A percentile compares a stretch with the other conserved stretches of the same genome.
These are phyloP conservation scores for Syndactyla subalaris DNA, from an alignment of 2,797 vertebrate species.

Conservation along the genomic window DNA sequence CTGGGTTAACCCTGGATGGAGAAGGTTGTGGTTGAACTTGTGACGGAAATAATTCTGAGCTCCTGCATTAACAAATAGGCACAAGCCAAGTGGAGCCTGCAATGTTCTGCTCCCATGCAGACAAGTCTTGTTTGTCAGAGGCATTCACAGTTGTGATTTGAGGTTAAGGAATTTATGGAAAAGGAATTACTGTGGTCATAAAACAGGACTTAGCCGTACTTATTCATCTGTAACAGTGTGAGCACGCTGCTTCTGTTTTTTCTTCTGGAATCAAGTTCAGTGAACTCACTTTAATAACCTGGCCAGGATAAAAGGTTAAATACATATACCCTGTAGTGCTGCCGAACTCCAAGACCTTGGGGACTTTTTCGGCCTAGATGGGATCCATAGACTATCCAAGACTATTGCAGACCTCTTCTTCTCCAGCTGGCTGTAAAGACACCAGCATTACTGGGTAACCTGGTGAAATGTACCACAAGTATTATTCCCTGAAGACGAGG, in stretches of 20 bases:
- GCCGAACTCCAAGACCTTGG: neutral
- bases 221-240: slow-evolving; percentile 42
- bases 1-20: neutral
- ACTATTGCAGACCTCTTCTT: neutral
- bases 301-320: slow-evolving; percentile 36
- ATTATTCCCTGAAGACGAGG: slow-evolving; percentile 29
- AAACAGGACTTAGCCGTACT: slow-evolving; percentile 21
- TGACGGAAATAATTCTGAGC: neutral
- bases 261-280: neutral
- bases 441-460: neutral
- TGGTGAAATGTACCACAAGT: neutral
- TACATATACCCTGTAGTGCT: neutral
- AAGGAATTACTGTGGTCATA: slow-evolving; percentile 48
- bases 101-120: slow-evolving; percentile 14
- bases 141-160: slow-evolving; percentile 20
- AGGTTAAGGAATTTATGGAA: slow-evolving; percentile 49
- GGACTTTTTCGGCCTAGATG: neutral
- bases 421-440: neutral
- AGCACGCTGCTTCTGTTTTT: slow-evolving; percentile 5
- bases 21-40: neutral
- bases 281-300: slow-evolving; percentile 35
- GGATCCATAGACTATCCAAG: neutral
- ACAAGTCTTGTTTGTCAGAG: slow-evolving; percentile 43
- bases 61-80: neutral
- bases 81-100: neutral